Base-by-base conservation (phyloP, 2,113 vertebrate species). In the Scopus umbretta region DNA sequence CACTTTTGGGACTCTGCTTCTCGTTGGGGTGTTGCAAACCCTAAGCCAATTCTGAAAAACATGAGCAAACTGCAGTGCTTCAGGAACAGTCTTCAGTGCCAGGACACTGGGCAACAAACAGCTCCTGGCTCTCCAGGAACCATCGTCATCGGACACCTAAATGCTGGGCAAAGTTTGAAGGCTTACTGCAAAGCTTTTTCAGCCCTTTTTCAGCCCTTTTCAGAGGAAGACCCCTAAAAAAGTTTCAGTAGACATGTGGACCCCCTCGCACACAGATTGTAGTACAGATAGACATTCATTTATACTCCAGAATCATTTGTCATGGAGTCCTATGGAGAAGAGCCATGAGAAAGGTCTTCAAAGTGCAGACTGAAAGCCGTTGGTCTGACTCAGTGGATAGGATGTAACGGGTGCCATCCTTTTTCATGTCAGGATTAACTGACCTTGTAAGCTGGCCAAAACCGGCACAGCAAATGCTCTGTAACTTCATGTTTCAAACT, bases 371-470 rank as follows among this genome's bases (percentile, higher is more conserved):
- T 32, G 72, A 74, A 74, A 87, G 84, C 70, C 3, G 7, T 9
- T 36, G 62, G 22, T 29, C 56, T 80, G 87, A 47, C 74, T 43
- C 62, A 36, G 92, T 7, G 73, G 82, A 67, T 3, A 88, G 95
- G 87, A 91, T 82, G 84, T 3, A 13, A 85, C n/a, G 61, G 80
- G 74, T 91, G 88, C 52, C 86, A 80, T 38, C 43, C 72, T 94
- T 91, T 95, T 86, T 63, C 94, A 84, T 81, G 96, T 22, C 90
- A 90, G 90, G 94, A 96, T 94, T 96, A 92, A 92, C 68, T 15
- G 56, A 52, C 61, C 88, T 68, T 91, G 90, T 71, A 38, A 81
- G 0, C 63, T 86, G 94, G 90, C 92, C 94, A 84, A 95, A 93
- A 94, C 30, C 4, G 7, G 80, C 88, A 67, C 63, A 88, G 85